Evolutionary conservation across 2,888 invertebrate genomes (phyloP).

Genomic region (Trachelus stipa): DNA sequence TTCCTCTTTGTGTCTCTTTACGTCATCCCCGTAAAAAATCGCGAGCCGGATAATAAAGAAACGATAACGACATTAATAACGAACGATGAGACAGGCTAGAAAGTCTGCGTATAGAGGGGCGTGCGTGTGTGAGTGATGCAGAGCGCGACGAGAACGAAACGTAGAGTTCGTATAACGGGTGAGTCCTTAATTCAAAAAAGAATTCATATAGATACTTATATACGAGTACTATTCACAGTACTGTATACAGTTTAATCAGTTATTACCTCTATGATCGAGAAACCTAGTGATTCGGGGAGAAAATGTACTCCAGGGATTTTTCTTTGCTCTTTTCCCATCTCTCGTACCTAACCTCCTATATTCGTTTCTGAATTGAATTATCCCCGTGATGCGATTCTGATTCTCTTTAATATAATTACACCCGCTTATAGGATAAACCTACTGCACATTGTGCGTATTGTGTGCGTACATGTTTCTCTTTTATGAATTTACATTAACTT

Average conservation of each 20-base stretch:
- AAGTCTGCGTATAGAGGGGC: background rate
- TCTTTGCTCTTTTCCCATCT: background rate
- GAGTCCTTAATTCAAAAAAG: background rate
- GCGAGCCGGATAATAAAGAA: background rate
- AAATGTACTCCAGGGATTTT: background rate
- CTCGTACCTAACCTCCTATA: background rate
- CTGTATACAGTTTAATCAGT: too few relatives aligned
- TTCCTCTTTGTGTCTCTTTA: too few relatives aligned
- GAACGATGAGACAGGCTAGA: background rate
- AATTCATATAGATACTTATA: background rate
- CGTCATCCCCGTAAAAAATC: background rate
- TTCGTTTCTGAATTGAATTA: background rate
- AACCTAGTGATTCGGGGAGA: background rate
- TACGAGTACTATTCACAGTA: background rate
- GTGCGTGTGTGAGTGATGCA: too few relatives aligned
- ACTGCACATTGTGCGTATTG: background rate
- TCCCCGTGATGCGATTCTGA: background rate
- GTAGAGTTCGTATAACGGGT: too few relatives aligned
- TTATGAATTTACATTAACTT: background rate
- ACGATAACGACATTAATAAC: background rate
- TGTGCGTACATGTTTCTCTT: background rate
- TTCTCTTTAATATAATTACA: background rate
- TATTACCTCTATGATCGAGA: background rate
- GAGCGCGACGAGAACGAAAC: background rate
- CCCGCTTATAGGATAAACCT: background rate